Evolutionary conservation across 1,140 invertebrate genomes (phyloP).

Genomic region (Acyrthosiphon pisum): DNA sequence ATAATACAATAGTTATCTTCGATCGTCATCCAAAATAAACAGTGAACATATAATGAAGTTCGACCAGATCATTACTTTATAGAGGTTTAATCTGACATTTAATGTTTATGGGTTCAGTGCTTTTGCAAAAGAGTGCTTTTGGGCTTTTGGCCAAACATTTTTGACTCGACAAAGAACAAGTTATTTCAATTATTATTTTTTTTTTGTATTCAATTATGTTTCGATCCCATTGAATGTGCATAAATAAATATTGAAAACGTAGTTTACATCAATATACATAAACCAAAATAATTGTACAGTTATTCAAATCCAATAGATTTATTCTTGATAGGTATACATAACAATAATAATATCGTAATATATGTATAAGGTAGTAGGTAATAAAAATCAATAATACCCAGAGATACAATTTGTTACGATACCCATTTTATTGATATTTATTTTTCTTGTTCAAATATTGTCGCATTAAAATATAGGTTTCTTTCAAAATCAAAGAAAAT

Average conservation of each 20-base stretch:
- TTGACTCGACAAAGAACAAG: neutral
- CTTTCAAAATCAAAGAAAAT: neutral
- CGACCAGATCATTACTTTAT: neutral
- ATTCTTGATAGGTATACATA: neutral
- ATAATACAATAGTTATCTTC: neutral
- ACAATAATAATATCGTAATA: neutral
- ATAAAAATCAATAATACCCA: slow-evolving; percentile 3
- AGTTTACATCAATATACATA: neutral
- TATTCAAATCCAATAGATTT: slow-evolving; percentile 13
- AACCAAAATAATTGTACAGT: neutral
- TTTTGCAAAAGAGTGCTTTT: neutral
- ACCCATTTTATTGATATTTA: neutral
- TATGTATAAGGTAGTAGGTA: neutral
- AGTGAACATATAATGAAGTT: neutral
- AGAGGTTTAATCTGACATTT: neutral
- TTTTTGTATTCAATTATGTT: neutral
- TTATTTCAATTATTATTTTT: slow-evolving; percentile 8
- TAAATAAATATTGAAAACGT: neutral
- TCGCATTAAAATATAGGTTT: neutral
- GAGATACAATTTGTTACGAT: neutral
- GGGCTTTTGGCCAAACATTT: neutral
- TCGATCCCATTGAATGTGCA: neutral
- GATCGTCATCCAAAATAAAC: neutral
- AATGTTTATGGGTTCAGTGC: neutral
- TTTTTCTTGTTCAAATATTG: slow-evolving; percentile 8